Evolutionary conservation across 2,888 invertebrate genomes (phyloP).

Genomic region (Amaurobius ferox): DNA sequence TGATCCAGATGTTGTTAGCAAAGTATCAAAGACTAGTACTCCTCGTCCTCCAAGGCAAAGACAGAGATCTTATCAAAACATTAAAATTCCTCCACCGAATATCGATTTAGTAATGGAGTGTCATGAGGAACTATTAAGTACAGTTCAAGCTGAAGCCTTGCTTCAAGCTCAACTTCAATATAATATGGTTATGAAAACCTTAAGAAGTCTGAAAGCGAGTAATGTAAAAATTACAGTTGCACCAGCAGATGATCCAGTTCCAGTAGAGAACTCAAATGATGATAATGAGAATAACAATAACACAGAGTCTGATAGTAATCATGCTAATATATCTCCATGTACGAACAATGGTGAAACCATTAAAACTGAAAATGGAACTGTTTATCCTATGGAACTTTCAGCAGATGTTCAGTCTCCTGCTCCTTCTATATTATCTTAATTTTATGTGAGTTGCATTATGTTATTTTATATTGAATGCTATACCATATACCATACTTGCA

Average conservation of each 20-base stretch:
- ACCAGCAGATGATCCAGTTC: neutral
- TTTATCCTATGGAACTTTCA: constrained; percentile 8
- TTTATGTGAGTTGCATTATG: too few species aligned
- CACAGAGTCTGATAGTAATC: neutral
- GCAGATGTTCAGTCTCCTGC: neutral
- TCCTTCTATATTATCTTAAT: neutral
- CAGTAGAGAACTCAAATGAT: neutral
- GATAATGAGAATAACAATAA: neutral
- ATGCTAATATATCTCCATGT: neutral
- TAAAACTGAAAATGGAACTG: neutral
- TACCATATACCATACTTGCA: too few species aligned
- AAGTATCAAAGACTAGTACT: neutral
- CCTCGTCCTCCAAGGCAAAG: neutral
- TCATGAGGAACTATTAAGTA: constrained; percentile 84
- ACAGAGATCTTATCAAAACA: neutral
- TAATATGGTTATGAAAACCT: constrained; percentile 72
- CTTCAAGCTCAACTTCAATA: constrained; percentile 84
- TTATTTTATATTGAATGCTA: too few species aligned
- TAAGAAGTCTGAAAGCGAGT: constrained; percentile 30
- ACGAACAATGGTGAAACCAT: neutral
- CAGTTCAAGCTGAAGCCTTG: constrained; percentile 82
- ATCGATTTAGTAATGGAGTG: constrained; percentile 81
- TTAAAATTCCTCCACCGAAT: neutral
- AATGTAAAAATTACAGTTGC: constrained; percentile 36
- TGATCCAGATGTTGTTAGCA: neutral